phyloP scores from a whole-genome alignment of 2,888 invertebrate genomes.

The Sphinx pinastri region DNA sequence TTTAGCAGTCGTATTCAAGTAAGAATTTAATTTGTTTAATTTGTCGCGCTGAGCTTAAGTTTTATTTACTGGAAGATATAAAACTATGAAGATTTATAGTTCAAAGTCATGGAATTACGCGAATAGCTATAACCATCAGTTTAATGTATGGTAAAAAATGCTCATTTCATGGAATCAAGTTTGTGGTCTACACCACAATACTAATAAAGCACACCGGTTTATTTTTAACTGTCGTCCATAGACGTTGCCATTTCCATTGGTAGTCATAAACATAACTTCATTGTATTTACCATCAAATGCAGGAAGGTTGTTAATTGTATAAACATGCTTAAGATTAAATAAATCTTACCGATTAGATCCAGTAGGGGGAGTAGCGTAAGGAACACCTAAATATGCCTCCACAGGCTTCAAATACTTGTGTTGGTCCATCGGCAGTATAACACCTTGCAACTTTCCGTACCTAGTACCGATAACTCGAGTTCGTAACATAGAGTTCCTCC shows the following conservation, averaged over 20 bases:
- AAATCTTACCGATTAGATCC: slow-evolving; percentile 88
- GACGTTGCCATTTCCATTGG: too few relatives aligned
- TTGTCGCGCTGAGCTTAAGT: neutral
- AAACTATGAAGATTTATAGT: too few relatives aligned
- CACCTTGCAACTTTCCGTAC: slow-evolving; percentile 93
- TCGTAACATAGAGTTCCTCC: slow-evolving; percentile 87
- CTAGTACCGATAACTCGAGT: slow-evolving; percentile 92
- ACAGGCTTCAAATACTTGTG: slow-evolving; percentile 90
- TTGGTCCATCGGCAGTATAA: slow-evolving; percentile 91
- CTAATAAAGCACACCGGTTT: too few relatives aligned
- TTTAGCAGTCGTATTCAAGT: neutral
- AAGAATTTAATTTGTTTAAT: neutral
- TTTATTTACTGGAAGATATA: neutral
- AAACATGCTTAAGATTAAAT: neutral
- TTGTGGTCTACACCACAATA: too few relatives aligned
- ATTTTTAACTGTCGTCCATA: too few relatives aligned
- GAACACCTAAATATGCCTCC: slow-evolving; percentile 93
- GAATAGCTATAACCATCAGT: too few relatives aligned
- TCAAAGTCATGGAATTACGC: too few relatives aligned
- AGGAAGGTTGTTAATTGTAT: too few relatives aligned
- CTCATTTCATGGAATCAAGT: too few relatives aligned
- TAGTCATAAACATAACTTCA: too few relatives aligned
- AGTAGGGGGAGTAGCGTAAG: slow-evolving; percentile 93
- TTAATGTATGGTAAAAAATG: too few relatives aligned
- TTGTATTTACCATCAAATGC: too few relatives aligned